Conservation (phyloP, 1,140 invertebrate species). For the Heterodera carotae region DNA sequence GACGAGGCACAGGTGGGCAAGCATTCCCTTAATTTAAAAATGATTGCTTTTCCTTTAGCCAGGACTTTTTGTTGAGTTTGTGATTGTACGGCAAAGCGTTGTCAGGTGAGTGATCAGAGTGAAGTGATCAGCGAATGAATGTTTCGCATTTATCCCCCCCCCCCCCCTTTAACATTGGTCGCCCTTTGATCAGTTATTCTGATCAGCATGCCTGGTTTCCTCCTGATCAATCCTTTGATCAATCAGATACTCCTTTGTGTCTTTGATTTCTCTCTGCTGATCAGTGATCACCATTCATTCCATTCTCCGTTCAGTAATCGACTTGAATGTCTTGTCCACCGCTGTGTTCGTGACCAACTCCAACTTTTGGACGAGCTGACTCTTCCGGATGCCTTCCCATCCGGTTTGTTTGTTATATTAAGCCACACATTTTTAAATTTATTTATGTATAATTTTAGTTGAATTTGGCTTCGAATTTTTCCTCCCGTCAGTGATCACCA, state of each 20-base stretch:
- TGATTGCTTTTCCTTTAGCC: slow-evolving; percentile 31
- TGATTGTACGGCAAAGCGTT: slow-evolving; percentile 51
- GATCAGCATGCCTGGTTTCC: too few relatives aligned
- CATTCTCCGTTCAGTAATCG: slow-evolving; percentile 45
- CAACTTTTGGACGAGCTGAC: slow-evolving; percentile 42
- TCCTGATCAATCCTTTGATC: too few relatives aligned
- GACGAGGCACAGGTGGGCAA: slow-evolving; percentile 43
- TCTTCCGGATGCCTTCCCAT: slow-evolving; percentile 55
- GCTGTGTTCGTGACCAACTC: slow-evolving; percentile 25
- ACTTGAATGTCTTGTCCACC: slow-evolving; percentile 60
- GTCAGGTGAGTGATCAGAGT: background rate
- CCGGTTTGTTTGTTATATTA: slow-evolving; percentile 22
- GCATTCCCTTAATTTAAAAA: slow-evolving; percentile 36
- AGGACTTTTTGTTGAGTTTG: slow-evolving; percentile 63
- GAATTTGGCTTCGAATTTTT: slow-evolving; percentile 65
- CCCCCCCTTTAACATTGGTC: background rate
- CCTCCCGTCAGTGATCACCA: slow-evolving; percentile 62
- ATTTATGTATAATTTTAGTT: slow-evolving; percentile 44
- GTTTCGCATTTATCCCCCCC: background rate
- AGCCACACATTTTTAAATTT: background rate
- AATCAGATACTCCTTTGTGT: too few relatives aligned
- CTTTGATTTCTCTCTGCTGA: too few relatives aligned
- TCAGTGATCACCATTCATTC: too few relatives aligned
- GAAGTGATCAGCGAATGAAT: too few relatives aligned
- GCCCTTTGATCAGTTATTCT: background rate